Base-by-base conservation (phyloP, 37 sponge, comb jelly and placozoan genomes). In the Eunapius fragilis region DNA sequence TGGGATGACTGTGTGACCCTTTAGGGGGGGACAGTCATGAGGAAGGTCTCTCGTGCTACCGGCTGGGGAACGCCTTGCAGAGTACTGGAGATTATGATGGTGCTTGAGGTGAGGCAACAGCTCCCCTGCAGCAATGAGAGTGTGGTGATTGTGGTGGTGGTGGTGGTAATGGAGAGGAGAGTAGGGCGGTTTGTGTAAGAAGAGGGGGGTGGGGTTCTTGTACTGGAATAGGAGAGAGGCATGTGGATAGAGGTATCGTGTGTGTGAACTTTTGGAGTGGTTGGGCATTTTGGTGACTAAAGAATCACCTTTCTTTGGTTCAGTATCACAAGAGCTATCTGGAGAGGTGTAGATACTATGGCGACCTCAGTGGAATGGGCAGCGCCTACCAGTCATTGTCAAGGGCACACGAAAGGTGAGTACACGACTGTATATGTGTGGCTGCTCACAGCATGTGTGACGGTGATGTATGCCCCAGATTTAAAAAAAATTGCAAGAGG, bases 41-140 rank as follows among this genome's bases (percentile, higher is more conserved):
- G 68, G 96, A 96, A 74, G 96, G 93, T 0, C 73, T 94, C 79
- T 87, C 94, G 9, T 81, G 89, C 78, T 94, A 96, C 82, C 48
- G 95, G 22, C 81, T 96, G 31, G 96, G 96, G 3, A 67, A 76
- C 41, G 94, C 94, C 23, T 78, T 82, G 70, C 85, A 91, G 70
- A 32, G 27, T 0, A 84, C 37, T 22, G 78, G 79, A 1, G 92
- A 94, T 2, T 47, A 36, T 74, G 86, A 94, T 32, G 81, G 89
- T 67, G 95, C 95, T 94, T 17, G 49, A 85, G 84, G 95, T 94
- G 6, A 31, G 76, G 31, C 34, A 9, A 12, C 28, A 4, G 3
- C 2, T 24, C 10, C 14, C 3, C 2, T 49, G n/a, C n/a, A n/a
- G n/a, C n/a, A n/a, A n/a, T n/a, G n/a, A n/a, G n/a, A n/a, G n/a